These are phyloP conservation scores for Dicerorhinus sumatrensis DNA, from an alignment of 2,113 vertebrate genomes.

Conservation along the genomic window DNA sequence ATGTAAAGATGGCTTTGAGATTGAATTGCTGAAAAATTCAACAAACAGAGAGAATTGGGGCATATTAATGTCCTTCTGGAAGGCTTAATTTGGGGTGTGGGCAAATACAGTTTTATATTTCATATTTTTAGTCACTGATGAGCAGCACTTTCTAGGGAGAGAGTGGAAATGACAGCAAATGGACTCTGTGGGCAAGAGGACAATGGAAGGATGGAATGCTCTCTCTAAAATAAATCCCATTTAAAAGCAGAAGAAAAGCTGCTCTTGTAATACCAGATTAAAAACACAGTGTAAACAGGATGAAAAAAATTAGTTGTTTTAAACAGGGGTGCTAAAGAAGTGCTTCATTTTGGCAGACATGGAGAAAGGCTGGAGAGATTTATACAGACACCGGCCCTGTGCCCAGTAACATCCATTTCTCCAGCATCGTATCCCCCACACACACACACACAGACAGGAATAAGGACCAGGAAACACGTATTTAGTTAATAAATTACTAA, in stretches of 20 bases:
- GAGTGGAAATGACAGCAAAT: not conserved
- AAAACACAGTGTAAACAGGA: not conserved
- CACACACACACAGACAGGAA: not conserved
- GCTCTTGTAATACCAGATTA: not conserved
- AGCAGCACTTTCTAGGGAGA: not conserved
- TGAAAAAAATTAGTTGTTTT: not conserved
- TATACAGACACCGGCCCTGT: fast-evolving
- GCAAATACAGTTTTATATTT: not conserved
- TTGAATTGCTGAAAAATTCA: slow-evolving; percentile 1
- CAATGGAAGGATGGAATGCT: fast-evolving
- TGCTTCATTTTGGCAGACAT: fast-evolving
- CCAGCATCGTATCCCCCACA: fast-evolving
- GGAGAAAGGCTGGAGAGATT: fast-evolving
- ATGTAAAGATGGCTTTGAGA: not conserved
- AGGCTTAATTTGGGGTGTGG: not conserved
- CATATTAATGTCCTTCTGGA: not conserved
- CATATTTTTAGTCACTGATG: not conserved
- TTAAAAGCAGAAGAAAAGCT: not conserved
- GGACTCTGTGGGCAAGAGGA: not conserved
- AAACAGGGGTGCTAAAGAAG: too few relatives aligned
- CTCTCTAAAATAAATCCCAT: not conserved
- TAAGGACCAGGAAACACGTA: too few relatives aligned
- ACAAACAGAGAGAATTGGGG: not conserved
- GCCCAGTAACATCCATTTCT: fast-evolving
- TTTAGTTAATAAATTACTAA: not conserved